phyloP scores from a whole-genome alignment of 1,140 invertebrate genomes.

The Pentalonia nigronervosa region DNA sequence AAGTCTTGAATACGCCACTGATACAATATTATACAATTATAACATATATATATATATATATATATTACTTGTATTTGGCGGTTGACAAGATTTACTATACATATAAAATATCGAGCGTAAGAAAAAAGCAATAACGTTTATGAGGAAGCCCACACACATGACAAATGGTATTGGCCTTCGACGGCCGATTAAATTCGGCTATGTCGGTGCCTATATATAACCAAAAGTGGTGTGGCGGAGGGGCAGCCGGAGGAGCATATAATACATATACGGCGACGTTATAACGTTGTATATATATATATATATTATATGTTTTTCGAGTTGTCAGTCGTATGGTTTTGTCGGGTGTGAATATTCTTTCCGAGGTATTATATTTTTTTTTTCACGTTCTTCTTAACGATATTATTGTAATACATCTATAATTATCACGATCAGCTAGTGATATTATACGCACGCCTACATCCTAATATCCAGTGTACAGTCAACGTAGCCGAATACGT shows the following conservation, averaged over 20 bases:
- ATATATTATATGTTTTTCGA: background rate
- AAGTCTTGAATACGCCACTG: no score
- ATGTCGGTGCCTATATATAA: background rate
- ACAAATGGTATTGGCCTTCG: slow-evolving; percentile 8
- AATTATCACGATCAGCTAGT: no score
- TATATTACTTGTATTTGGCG: background rate
- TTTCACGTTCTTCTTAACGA: no score
- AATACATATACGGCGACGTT: background rate
- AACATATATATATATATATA: background rate
- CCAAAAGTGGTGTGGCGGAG: background rate
- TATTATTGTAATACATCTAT: no score
- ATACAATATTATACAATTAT: no score
- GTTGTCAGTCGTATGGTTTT: background rate
- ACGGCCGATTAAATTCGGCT: background rate
- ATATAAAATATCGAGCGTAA: background rate
- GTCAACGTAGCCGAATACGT: no score
- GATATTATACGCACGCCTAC: no score
- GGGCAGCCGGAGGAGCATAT: background rate
- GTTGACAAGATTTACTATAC: background rate
- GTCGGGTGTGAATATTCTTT: background rate
- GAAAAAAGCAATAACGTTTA: background rate
- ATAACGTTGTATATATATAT: background rate
- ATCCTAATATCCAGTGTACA: no score
- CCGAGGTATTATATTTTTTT: no score
- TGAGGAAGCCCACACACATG: background rate